Base-by-base conservation (phyloP, 2,113 vertebrate genomes). In the Stigmatopora argus region DNA sequence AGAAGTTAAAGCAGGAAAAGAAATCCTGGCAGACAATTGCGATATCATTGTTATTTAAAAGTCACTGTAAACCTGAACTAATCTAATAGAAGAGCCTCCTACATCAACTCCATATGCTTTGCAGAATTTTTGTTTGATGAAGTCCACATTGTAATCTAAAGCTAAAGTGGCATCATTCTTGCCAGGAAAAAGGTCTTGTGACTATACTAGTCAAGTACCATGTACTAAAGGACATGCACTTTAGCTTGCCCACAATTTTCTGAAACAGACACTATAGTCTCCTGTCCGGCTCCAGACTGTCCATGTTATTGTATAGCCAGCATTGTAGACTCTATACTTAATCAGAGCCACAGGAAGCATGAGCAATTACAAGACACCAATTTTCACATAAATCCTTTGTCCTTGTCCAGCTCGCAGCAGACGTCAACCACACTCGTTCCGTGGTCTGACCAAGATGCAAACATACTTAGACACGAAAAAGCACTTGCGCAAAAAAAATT, bases 301-400 rank as follows among this genome's bases (percentile, higher is more conserved):
- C 74, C 70, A 78, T 68, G 17, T 85, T 80, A 77, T 64, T 77
- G 59, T 75, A 44, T 55, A 72, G 65, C 59, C 65, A 77, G 51
- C 60, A 67, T 70, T 57, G 71, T 62, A 64, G 59, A 84, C 78
- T 73, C 79, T 65, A 73, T 77, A 77, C 76, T 78, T 64, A 68
- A 51, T 72, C 48, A 11, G 51, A 63, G 66, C 66, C 66, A 66
- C 74, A 79, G 71, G 71, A 85, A 79, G 67, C 63, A 31, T 78
- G 65, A 73, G 62, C 18, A 65, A 53, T 70, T 73, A 69, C 64
- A 67, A 69, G 62, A 73, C 78, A 76, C 45, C 51, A 35, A 57
- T 26, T 48, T 52, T 73, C 71, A 62, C 65, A 65, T 72, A 70
- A 75, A 74, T 45, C 61, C 47, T 77, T 62, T 78, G 75, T 71